Evolutionary conservation across 2,797 vertebrate genomes (phyloP).

Genomic region (Rhincodon typus): DNA sequence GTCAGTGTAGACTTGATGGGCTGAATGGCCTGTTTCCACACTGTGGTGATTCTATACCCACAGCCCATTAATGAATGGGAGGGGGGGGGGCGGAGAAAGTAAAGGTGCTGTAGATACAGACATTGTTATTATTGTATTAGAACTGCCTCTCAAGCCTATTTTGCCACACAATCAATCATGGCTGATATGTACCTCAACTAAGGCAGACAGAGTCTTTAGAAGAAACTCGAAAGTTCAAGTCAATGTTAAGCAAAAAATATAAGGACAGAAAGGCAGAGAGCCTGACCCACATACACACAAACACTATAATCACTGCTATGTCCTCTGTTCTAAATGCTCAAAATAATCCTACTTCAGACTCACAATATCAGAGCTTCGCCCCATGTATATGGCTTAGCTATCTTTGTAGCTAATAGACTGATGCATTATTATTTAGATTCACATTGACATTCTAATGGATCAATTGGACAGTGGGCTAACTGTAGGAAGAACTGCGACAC

Average conservation of each 20-base stretch:
- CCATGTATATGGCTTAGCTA: too few relatives aligned
- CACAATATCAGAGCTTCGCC: too few relatives aligned
- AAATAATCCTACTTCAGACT: too few relatives aligned
- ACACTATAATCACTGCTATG: too few relatives aligned
- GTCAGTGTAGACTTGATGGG: too few relatives aligned
- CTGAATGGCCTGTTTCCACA: too few relatives aligned
- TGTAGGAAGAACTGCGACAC: neutral
- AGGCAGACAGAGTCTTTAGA: too few relatives aligned
- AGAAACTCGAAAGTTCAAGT: neutral
- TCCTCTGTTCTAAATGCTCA: too few relatives aligned
- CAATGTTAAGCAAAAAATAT: neutral
- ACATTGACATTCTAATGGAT: neutral
- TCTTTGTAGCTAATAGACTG: too few relatives aligned
- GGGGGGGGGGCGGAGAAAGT: neutral
- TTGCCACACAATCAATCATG: neutral
- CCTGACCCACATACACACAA: neutral
- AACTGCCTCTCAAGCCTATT: neutral
- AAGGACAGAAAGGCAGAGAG: neutral
- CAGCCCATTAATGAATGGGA: too few relatives aligned
- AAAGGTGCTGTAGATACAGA: neutral
- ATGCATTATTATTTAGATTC: neutral
- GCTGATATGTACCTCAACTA: neutral
- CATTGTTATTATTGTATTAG: neutral
- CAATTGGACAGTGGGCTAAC: neutral
- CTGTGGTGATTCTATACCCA: too few relatives aligned